Conservation (phyloP, 2,797 vertebrate species). For the Bothrops alternatus region DNA sequence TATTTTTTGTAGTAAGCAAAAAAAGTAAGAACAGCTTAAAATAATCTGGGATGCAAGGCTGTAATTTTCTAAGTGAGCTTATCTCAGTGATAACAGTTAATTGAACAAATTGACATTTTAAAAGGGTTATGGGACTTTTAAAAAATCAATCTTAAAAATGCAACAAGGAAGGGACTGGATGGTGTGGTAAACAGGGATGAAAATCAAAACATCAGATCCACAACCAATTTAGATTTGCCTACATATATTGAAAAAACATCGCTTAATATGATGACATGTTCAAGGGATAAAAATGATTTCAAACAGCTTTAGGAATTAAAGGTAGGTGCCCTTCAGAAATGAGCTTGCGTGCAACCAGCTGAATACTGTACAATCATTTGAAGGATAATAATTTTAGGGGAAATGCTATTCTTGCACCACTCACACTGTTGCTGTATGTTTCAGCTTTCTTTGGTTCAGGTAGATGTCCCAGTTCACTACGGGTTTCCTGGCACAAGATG, state of each 20-base stretch:
- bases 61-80: neutral
- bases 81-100: neutral
- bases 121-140: neutral
- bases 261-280: neutral
- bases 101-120: neutral
- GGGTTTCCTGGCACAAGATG: neutral
- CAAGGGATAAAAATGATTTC: neutral
- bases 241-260: neutral
- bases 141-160: neutral
- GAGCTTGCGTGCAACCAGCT: neutral
- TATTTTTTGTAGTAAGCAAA: neutral
- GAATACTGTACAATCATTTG: neutral
- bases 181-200: neutral
- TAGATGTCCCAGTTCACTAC: neutral
- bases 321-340: neutral
- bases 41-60: neutral
- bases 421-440: neutral
- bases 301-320: neutral
- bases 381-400: neutral
- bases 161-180: neutral
- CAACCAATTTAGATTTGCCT: neutral
- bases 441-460: neutral
- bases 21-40: neutral
- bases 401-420: neutral
- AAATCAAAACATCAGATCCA: neutral